A percentile compares a stretch with the other conserved stretches of the same genome.
These are phyloP conservation scores for Sebastes glaucus DNA, from an alignment of 2,797 vertebrate genomes.

Conservation along the genomic window DNA sequence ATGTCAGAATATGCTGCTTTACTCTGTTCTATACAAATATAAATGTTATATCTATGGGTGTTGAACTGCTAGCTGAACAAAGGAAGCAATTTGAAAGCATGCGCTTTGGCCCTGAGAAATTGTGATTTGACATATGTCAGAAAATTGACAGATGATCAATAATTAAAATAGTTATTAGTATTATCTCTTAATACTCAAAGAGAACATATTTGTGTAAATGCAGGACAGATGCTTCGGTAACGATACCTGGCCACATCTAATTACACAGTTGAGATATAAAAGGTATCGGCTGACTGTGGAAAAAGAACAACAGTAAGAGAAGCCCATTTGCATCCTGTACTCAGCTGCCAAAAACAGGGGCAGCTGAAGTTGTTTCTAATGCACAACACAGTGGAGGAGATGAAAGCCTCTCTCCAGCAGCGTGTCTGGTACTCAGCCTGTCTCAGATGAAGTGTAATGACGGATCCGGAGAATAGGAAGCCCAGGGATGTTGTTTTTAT, in stretches of 20 bases:
- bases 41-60: not conserved
- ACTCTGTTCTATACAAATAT: not conserved
- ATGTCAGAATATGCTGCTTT: not conserved
- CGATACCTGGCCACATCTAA: constrained; percentile 16
- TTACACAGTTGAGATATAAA: constrained; percentile 14
- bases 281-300: constrained; percentile 15
- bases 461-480: constrained; percentile 41
- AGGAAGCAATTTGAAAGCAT: not conserved
- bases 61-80: not conserved
- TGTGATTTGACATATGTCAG: not conserved
- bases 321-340: constrained; percentile 37
- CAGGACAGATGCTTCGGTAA: not conserved
- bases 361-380: constrained; percentile 42
- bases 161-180: not conserved
- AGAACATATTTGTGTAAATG: not conserved
- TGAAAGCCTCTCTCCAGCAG: constrained; percentile 57
- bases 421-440: constrained; percentile 31
- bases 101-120: not conserved
- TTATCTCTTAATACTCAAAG: not conserved
- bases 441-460: constrained; percentile 29
- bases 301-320: constrained; percentile 16
- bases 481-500: constrained; percentile 49
- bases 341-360: constrained; percentile 36
- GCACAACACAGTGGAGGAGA: constrained; percentile 34
- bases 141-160: not conserved